Base-by-base conservation (phyloP, 2,888 invertebrate genomes). In the Stenodema calcarata region DNA sequence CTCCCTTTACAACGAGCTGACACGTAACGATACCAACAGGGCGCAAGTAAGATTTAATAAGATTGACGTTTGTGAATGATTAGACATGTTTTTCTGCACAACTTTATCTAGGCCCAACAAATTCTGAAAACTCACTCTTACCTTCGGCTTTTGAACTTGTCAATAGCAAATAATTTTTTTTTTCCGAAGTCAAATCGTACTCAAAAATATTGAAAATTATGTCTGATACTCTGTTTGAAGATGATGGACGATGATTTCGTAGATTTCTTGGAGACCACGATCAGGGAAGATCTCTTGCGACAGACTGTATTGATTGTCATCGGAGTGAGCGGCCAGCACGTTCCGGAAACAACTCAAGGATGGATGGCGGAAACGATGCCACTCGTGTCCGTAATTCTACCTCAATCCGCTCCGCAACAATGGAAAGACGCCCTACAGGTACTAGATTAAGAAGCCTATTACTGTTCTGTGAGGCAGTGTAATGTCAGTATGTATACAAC, bases 21-120 rank as follows among this genome's bases (percentile, higher is more conserved):
- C 62, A 27, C 4, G 91, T 14, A 92, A 92, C 87, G 91, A 92
- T 87, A 89, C 91, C 70, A 92, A 92, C 89, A 89, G 88, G 12
- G 89, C 88, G 12, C 89, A 89, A 23, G 89, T 89, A 50, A 88
- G 89, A 88, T 50, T 16, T 54, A 7, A 35, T 35, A 2, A 35
- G 4, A 35, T 35, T 35, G 2, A 4, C 35, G 35, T 35, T 2
- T 2, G 2, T 35, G 4, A 35, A 35, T 2, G n/a, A n/a, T n/a
- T n/a, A n/a, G n/a, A n/a, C n/a, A n/a, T n/a, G n/a, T n/a, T n/a
- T n/a, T n/a, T n/a, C n/a, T n/a, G n/a, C n/a, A n/a, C n/a, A n/a
- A n/a, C n/a, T n/a, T n/a, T n/a, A n/a, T n/a, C n/a, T n/a, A n/a
- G n/a, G n/a, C n/a, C n/a, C n/a, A n/a, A n/a, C n/a, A n/a, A n/a